phyloP scores from a whole-genome alignment of 2,113 vertebrate genomes.

The Polyodon spathula region DNA sequence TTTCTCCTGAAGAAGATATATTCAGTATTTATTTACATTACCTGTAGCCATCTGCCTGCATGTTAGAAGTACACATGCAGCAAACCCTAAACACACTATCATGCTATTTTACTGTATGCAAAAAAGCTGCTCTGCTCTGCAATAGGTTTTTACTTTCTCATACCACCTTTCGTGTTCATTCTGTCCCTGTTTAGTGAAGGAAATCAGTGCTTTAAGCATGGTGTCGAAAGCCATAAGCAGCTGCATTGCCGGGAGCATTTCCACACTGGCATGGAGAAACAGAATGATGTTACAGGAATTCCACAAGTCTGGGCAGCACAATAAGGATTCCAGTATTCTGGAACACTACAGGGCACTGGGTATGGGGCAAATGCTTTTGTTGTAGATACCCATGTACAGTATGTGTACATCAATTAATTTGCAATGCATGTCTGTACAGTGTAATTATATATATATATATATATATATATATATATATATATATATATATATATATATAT shows the following conservation, averaged over 20 bases:
- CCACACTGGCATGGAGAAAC: conserved; percentile 59
- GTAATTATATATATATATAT: conserved; percentile 21
- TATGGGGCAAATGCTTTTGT: conserved; percentile 36
- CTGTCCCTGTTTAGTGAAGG: conserved; percentile 59
- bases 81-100: not conserved
- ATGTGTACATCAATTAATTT: conserved; percentile 28
- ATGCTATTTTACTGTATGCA: not conserved
- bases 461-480: conserved; percentile 1
- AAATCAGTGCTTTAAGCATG: conserved; percentile 75
- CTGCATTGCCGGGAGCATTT: conserved; percentile 59
- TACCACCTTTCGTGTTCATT: not conserved
- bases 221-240: conserved; percentile 67
- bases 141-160: not conserved
- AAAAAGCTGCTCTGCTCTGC: not conserved
- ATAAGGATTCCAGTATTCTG: conserved; percentile 27
- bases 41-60: not conserved
- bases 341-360: conserved; percentile 75
- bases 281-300: conserved; percentile 61
- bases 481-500: not conserved
- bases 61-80: not conserved
- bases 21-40: not conserved
- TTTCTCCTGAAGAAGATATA: not conserved
- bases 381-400: conserved; percentile 22
- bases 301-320: conserved; percentile 40
- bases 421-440: conserved; percentile 22